Evolutionary conservation across 2,888 invertebrate species (phyloP).

Genomic region (Pristionchus mayeri): DNA sequence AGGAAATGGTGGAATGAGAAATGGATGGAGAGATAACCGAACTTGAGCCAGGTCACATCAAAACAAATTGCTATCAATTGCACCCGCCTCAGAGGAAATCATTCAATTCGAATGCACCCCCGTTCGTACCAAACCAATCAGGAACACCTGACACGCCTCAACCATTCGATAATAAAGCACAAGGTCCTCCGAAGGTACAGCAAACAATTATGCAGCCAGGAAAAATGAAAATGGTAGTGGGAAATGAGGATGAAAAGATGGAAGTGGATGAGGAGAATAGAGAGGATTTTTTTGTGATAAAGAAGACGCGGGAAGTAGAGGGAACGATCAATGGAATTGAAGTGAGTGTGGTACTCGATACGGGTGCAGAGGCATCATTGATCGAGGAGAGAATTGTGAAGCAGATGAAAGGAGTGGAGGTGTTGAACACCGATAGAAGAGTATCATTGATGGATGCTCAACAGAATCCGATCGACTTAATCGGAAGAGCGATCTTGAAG

Average conservation of each 20-base stretch:
- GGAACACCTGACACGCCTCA: too few species aligned
- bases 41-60: not conserved
- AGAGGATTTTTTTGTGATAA: not conserved
- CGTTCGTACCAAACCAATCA: not conserved
- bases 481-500: not conserved
- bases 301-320: constrained; percentile 54
- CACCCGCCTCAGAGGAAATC: not conserved
- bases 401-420: constrained; percentile 13
- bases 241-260: not conserved
- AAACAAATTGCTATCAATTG: not conserved
- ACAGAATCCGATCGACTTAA: not conserved
- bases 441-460: not conserved
- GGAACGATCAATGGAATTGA: not conserved
- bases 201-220: not conserved
- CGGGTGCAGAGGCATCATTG: not conserved
- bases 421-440: not conserved
- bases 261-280: not conserved
- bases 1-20: not conserved
- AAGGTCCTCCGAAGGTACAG: too few species aligned
- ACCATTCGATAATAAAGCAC: too few species aligned
- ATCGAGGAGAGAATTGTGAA: not conserved
- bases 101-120: not conserved
- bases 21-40: not conserved
- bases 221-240: not conserved
- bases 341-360: constrained; percentile 19